Percentiles rank a stretch among this genome's conserved stretches.
Conservation (phyloP, 2,888 invertebrate species). For the Opisthograptis luteolata region DNA sequence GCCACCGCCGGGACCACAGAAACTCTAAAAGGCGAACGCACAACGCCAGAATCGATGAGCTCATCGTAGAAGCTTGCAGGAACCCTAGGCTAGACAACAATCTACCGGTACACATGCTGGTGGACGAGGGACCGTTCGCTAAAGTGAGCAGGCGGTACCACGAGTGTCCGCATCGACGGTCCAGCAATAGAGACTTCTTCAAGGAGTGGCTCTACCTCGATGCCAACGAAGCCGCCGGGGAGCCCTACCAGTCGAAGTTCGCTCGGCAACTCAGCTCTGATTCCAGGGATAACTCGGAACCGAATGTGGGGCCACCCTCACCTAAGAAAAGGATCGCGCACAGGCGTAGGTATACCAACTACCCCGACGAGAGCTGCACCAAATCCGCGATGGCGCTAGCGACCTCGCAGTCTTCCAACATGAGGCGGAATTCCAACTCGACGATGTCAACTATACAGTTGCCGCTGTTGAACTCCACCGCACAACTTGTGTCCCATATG, state of each 20-base stretch:
- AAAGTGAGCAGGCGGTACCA: slow-evolving; percentile 75
- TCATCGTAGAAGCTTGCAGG: slow-evolving; percentile 65
- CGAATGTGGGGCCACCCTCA: slow-evolving; percentile 75
- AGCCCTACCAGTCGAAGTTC: slow-evolving; percentile 80
- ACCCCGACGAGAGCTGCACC: slow-evolving; percentile 77
- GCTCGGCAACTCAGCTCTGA: slow-evolving; percentile 82
- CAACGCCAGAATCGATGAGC: slow-evolving; percentile 67
- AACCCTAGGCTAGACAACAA: slow-evolving; percentile 60
- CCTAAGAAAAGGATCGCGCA: slow-evolving; percentile 73
- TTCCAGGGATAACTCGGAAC: slow-evolving; percentile 80
- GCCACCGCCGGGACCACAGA: slow-evolving; percentile 62
- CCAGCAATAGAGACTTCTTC: slow-evolving; percentile 71
- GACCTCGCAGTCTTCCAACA: slow-evolving; percentile 75
- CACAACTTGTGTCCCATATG: slow-evolving; percentile 79
- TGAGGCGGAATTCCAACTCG: slow-evolving; percentile 85
- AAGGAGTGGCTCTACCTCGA: slow-evolving; percentile 79
- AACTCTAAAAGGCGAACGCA: slow-evolving; percentile 64
- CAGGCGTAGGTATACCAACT: slow-evolving; percentile 71
- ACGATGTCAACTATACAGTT: slow-evolving; percentile 86
- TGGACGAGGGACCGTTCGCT: slow-evolving; percentile 76
- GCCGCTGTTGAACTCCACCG: slow-evolving; percentile 78
- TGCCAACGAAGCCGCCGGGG: slow-evolving; percentile 67
- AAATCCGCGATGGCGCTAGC: slow-evolving; percentile 79
- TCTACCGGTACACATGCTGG: slow-evolving; percentile 66
- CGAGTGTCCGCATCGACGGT: slow-evolving; percentile 68